phyloP scores from a whole-genome alignment of 1,140 invertebrate species.

The Drosophila novamexicana region DNA sequence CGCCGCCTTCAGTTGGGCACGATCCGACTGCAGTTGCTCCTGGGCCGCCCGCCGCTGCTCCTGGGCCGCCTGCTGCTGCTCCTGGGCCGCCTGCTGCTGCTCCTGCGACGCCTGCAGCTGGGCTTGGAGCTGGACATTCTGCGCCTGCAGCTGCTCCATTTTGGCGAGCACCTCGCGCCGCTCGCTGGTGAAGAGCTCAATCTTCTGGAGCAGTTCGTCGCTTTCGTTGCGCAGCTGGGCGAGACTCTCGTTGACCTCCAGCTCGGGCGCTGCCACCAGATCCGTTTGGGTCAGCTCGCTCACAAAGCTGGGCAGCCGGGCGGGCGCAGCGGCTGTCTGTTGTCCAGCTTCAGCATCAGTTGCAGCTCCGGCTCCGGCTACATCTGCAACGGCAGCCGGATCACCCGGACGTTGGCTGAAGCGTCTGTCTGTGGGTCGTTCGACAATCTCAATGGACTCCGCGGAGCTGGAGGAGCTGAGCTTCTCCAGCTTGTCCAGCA shows the following conservation, averaged over 20 bases:
- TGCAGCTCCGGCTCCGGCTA: background rate
- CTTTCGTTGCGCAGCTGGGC: constrained; percentile 86
- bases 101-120: constrained; percentile 85
- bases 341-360: constrained; percentile 54
- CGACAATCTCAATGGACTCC: constrained; percentile 89
- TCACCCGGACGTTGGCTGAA: constrained; percentile 84
- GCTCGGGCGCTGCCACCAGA: constrained; percentile 73
- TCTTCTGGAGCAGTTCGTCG: constrained; percentile 87
- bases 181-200: constrained; percentile 88
- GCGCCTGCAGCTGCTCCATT: constrained; percentile 87
- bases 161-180: constrained; percentile 89
- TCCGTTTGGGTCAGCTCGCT: constrained; percentile 78
- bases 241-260: constrained; percentile 85
- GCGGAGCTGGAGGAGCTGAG: constrained; percentile 88
- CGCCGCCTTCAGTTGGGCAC: constrained; percentile 15
- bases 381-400: constrained; percentile 23
- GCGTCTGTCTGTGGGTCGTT: constrained; percentile 86
- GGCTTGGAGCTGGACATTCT: constrained; percentile 86
- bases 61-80: constrained; percentile 85
- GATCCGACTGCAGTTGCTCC: constrained; percentile 86
- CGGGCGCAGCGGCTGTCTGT: constrained; percentile 25
- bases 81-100: constrained; percentile 86
- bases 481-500: constrained; percentile 88
- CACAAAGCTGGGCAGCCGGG: constrained; percentile 69
- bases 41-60: background rate